Evolutionary conservation across 2,888 invertebrate genomes (phyloP).

Genomic region (Sesia apiformis): DNA sequence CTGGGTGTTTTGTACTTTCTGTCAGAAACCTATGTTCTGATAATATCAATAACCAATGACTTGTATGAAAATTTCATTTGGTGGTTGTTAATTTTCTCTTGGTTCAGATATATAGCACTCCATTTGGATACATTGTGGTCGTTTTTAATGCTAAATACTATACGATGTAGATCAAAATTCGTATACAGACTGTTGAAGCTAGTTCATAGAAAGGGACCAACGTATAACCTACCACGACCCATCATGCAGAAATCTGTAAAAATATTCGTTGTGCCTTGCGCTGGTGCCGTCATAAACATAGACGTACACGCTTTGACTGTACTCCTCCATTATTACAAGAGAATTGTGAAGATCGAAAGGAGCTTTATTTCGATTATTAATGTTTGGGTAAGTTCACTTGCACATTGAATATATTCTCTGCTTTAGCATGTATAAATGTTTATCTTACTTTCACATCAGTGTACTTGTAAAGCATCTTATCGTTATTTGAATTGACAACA

Average conservation of each 20-base stretch:
- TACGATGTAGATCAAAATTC: neutral
- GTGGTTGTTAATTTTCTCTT: too few relatives aligned
- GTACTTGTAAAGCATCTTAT: too few relatives aligned
- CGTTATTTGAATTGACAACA: too few relatives aligned
- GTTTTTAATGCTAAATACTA: neutral
- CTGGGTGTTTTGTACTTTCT: neutral
- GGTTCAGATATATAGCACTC: neutral
- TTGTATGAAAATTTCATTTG: too few relatives aligned
- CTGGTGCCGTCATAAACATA: neutral
- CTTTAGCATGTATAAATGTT: too few relatives aligned
- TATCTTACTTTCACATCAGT: too few relatives aligned
- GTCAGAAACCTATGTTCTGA: neutral
- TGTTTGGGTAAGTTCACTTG: neutral
- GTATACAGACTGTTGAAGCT: neutral
- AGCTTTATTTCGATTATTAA: neutral
- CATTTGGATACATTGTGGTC: neutral
- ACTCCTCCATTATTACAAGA: neutral
- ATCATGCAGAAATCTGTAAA: neutral
- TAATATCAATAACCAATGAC: neutral
- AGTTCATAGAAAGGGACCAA: neutral
- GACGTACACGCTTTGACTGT: neutral
- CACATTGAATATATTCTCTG: too few relatives aligned
- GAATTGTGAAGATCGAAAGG: neutral
- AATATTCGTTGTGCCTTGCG: neutral
- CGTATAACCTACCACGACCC: too few relatives aligned